Evolutionary conservation across 2,113 vertebrate species (phyloP).

Genomic region (rabbit (Oryctolagus cuniculus)): mOryCun1.1 NC_091447.1:51441001-51441500

Average conservation of each 20-base stretch:
- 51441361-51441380: slow-evolving; percentile 18
- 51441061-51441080: not conserved
- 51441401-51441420: not conserved
- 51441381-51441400: not conserved
- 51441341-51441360: not conserved
- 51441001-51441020: slow-evolving; percentile 32
- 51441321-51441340: not conserved
- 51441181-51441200: not conserved
- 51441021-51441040: slow-evolving; percentile 13
- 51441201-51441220: not conserved
- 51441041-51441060: not conserved
- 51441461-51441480: not conserved
- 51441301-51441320: not conserved
- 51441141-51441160: not conserved
- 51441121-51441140: not conserved
- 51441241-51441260: not conserved
- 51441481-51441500: not conserved
- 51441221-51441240: not conserved
- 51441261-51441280: slow-evolving; percentile 8
- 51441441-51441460: not conserved
- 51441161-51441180: not conserved
- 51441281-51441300: not conserved
- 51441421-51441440: not conserved
- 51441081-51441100: not conserved
- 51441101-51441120: not conserved